Conservation (phyloP, 1,140 invertebrate species). For the Dinoponera quadriceps region DNA sequence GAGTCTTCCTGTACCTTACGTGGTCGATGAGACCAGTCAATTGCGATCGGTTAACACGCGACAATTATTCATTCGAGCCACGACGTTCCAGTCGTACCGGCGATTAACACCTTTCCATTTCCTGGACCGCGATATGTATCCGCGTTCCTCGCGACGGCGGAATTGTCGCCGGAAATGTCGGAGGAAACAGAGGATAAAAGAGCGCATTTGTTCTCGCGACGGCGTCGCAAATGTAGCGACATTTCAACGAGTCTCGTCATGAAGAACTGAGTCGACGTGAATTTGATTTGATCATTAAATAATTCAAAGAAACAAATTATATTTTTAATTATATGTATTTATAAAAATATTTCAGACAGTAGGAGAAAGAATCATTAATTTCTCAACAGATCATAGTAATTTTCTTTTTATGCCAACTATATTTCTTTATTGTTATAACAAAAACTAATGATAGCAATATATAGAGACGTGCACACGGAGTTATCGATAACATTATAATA, state of each 20-base stretch:
- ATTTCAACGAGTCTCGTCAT: not conserved
- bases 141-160: conserved; percentile 34
- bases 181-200: conserved; percentile 20
- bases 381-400: no score
- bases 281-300: no score
- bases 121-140: not conserved
- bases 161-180: conserved; percentile 42
- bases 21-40: conserved; percentile 20
- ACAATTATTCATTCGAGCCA: conserved; percentile 58
- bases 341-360: no score
- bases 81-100: not conserved
- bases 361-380: no score
- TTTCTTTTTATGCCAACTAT: no score
- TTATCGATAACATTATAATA: no score
- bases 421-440: no score
- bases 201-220: conserved; percentile 14
- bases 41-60: conserved; percentile 44
- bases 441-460: no score
- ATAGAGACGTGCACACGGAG: no score
- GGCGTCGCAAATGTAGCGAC: not conserved
- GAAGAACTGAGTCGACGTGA: no score
- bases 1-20: conserved; percentile 32
- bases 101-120: conserved; percentile 41
- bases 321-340: no score
- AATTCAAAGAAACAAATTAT: no score